Evolutionary conservation across 2,888 invertebrate species (phyloP), one percentile per base, ranked within the genome.

Genomic region (Drosophila parthenogenetica): DNA sequence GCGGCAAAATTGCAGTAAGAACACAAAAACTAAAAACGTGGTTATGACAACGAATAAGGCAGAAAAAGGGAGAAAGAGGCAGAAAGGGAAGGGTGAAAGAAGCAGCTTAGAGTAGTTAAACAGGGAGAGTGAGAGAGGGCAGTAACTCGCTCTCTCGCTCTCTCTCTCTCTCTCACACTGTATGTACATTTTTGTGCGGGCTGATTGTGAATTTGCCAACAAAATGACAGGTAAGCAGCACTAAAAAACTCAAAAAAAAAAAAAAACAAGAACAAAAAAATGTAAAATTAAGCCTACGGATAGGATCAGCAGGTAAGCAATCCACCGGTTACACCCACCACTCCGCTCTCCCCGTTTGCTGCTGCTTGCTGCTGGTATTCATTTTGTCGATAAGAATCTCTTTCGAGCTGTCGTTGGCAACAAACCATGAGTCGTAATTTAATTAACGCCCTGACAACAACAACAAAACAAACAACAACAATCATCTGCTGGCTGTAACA

Each of bases 301-400:
- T 72, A 69, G 77, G 77, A 75, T 77, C 73, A 65, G 58, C 45
- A 50, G 51, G 51, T 32, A 64, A n/a, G 49, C 29, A 32, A 14
- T 17, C n/a, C 40, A 10, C 29, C 25, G 2, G n/a, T n/a, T 14
- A 5, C n/a, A 5, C 43, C 19, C 13, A 13, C 42, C n/a, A 22
- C 22, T 22, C 19, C 8, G 10, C 13, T 7, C 22, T 4, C 7
- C n/a, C 3, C 14, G 8, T 25, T 11, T 35, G 29, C 32, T 14
- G 11, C 40, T 16, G 32, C 25, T 43, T n/a, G 45, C 39, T 51
- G 54, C 61, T 62, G 58, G 50, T 72, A 48, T 54, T 69, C 68
- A 76, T 76, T 69, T 72, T 61, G 54, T 69, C 73, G 75, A 75
- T 75, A 69, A 75, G 50, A 72, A 75, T 75, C 73, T 64, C 49